Base-by-base conservation (phyloP, 2,888 invertebrate species). In the Lasioglossum vierecki region DNA sequence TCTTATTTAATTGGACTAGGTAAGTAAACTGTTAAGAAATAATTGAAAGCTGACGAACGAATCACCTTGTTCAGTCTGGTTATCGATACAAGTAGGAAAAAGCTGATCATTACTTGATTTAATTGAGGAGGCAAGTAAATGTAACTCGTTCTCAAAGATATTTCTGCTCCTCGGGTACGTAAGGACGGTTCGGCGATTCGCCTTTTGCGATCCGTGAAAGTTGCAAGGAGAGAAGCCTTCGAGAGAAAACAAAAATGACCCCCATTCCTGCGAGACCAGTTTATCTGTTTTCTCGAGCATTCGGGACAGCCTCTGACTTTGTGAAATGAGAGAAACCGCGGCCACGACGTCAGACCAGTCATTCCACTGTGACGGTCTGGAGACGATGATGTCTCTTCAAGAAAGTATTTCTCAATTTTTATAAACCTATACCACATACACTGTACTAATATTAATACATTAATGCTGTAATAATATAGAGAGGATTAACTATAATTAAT, bases 161-260 rank as follows among this genome's bases (percentile, higher is more conserved):
- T 35, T 26, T 57, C 3, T 30, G 26, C 39, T 8, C 26, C 1
- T 13, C 15, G 9, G n/a, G 4, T n/a, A 11, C n/a, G 22, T 22
- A 44, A 46, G 57, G 49, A 53, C 66, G 3, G 35, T 13, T 5
- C 4, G 49, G 63, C 30, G 63, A 57, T 2, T 73, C 15, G 39
- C 26, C 44, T 76, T 83, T 63, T 22, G 73, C 60, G 72, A 77
- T 35, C 5, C 63, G 63, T 86, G 88, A 88, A 88, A 88, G 88
- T 82, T n/a, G 41, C 49, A 53, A 80, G 66, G 44, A 30, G 71
- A 49, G 76, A 26, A n/a, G n/a, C 9, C 39, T 30, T 22, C 15
- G 35, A 60, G 80, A 84, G 82, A 83, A 82, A 86, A 88, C 53
- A 82, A 84, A 81, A 88, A 84, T 80, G 82, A 57, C 81, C 77